Base-by-base conservation (phyloP, 2,113 vertebrate genomes). In the Manacus vitellinus region DNA sequence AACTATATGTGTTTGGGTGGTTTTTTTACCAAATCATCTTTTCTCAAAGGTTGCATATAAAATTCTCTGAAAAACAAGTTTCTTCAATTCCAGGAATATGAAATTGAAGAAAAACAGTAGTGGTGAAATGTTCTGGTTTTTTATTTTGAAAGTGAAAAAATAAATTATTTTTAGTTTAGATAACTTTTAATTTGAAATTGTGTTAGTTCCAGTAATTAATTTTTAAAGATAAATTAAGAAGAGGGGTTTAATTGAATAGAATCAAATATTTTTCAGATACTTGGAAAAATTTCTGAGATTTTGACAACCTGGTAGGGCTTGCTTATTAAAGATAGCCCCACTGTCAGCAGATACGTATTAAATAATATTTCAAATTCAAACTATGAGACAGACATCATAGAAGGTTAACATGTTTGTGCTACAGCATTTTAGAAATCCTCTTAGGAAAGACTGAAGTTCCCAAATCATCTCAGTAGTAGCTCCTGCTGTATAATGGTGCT, bases 31-130 rank as follows among this genome's bases (percentile, higher is more conserved):
- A 49, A 41, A 37, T 31, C 6, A 43, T 2, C 1, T 54, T 80
- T 77, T 67, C 1, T 5, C 4, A 47, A 44, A 41, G 3, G 12
- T 14, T 52, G 8, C 0, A 3, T 11, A 47, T 8, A 54, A 56
- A 61, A 23, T 62, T 56, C 31, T 8, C 9, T 65, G 23, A 28
- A 79, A 74, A 83, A 33, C 23, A 0, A 1, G 3, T 1, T 41
- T 41, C 39, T 41, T 41, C 39, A 41, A 41, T 41, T 41, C 39
- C 39, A 41, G 39, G 9, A 76, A 58, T 86, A 54, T 47, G 10
- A 16, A 77, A 66, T 31, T 39, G 7, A 92, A 49, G 16, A 86
- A 35, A 12, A 74, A 46, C 22, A 46, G 4, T 33, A 55, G n/a
- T 17, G 7, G 7, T 30, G 8, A 76, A 70, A 85, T 44, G 9